These are phyloP conservation scores for Leptopilina boulardi DNA, from an alignment of 1,140 invertebrate genomes.

Conservation along the genomic window DNA sequence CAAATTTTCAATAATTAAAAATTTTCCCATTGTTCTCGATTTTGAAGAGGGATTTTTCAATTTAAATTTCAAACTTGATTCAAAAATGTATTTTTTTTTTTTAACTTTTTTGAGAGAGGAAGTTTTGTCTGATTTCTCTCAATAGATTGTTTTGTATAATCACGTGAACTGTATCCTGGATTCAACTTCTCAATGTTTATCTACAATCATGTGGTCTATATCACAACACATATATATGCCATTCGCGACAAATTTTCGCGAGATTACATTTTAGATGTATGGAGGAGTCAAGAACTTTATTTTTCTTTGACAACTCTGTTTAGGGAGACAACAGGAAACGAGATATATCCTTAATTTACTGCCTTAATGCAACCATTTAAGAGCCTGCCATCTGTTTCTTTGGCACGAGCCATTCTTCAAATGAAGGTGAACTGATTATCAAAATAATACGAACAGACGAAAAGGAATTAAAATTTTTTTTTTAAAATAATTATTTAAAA, in stretches of 20 bases:
- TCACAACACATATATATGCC: not conserved
- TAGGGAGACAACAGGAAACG: conserved; percentile 31
- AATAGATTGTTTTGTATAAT: not conserved
- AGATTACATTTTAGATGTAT: not conserved
- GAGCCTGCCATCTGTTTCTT: conserved; percentile 2
- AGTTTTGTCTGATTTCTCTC: not conserved
- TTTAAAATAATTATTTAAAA: not conserved
- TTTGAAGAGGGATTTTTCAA: too few species aligned
- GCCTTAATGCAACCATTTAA: conserved; percentile 1
- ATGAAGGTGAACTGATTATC: conserved; percentile 17
- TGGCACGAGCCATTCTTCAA: not conserved
- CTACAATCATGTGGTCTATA: conserved; percentile 9
- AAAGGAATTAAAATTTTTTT: not conserved
- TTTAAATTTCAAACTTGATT: too few species aligned
- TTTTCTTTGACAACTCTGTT: conserved; percentile 10
- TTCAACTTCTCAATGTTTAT: not conserved
- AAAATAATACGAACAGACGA: not conserved
- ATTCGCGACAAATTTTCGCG: conserved; percentile 23
- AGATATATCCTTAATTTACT: conserved; percentile 24
- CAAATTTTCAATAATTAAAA: too few species aligned
- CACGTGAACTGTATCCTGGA: conserved; percentile 2
- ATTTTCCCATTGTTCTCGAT: too few species aligned
- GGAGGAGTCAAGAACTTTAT: not conserved
- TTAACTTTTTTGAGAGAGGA: not conserved
- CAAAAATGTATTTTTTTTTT: too few species aligned